Percentiles rank a stretch among this genome's conserved stretches.
These are phyloP conservation scores for Bos javanicus DNA, from an alignment of 2,113 vertebrate genomes.

Conservation along the genomic window DNA sequence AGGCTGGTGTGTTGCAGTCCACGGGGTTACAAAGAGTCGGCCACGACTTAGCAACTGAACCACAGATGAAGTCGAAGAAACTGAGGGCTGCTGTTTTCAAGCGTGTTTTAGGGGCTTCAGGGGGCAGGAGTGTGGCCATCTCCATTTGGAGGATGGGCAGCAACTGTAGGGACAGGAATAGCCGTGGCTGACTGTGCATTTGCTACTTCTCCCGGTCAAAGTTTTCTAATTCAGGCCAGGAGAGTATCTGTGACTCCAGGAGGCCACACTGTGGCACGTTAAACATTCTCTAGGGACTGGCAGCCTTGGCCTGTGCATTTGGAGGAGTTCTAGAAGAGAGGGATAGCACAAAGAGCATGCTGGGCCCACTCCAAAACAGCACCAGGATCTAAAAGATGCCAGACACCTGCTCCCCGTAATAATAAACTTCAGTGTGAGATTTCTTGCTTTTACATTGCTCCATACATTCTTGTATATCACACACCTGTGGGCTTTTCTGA, in stretches of 20 bases:
- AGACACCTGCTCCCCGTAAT: background rate
- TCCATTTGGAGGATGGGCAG: slow-evolving; percentile 59
- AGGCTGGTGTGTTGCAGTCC: background rate
- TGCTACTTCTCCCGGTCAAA: slow-evolving; percentile 64
- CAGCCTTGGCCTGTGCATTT: accelerated
- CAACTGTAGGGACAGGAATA: slow-evolving; percentile 76
- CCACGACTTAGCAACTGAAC: background rate
- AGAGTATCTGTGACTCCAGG: slow-evolving; percentile 56
- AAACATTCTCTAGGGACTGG: slow-evolving; percentile 2
- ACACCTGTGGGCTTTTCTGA: background rate
- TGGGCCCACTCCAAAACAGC: accelerated
- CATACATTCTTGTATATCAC: background rate
- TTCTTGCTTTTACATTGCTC: background rate
- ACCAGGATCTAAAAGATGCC: background rate
- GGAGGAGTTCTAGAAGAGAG: background rate
- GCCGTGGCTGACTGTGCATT: slow-evolving; percentile 73
- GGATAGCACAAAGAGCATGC: background rate
- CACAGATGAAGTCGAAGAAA: background rate
- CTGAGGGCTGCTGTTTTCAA: background rate
- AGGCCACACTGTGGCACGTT: slow-evolving; percentile 44
- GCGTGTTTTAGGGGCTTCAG: background rate
- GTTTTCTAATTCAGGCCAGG: slow-evolving; percentile 81
- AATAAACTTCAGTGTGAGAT: background rate
- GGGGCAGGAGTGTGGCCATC: background rate
- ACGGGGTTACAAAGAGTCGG: background rate